phyloP scores from a whole-genome alignment of 2,113 vertebrate genomes.

The Atractosteus spatula region DNA sequence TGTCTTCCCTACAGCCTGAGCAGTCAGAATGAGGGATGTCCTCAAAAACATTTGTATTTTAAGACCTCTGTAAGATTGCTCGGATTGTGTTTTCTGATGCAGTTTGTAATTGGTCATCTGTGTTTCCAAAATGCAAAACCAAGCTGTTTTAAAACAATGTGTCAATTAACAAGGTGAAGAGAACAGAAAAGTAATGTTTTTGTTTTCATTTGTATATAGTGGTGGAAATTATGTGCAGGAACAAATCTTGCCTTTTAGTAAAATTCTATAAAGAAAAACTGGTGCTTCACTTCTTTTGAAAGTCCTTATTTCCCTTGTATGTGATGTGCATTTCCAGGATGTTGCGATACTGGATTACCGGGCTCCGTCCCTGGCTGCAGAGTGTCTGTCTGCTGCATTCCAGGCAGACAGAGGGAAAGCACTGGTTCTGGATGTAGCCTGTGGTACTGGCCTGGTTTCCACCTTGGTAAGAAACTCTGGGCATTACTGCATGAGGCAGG shows the following conservation, averaged over 20 bases:
- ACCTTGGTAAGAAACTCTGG: slow-evolving; percentile 61
- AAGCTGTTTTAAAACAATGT: no score
- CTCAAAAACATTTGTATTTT: no score
- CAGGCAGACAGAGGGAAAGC: slow-evolving; percentile 40
- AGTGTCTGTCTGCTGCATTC: slow-evolving; percentile 62
- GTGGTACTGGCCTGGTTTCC: slow-evolving; percentile 82
- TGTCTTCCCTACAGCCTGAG: no score
- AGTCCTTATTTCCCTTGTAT: background rate
- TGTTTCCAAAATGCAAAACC: no score
- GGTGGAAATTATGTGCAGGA: background rate
- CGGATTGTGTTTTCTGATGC: no score
- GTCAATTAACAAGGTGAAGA: no score
- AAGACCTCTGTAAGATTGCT: no score
- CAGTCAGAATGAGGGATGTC: no score
- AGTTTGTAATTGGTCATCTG: no score
- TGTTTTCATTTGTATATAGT: background rate
- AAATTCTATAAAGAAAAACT: no score
- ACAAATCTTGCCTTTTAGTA: no score
- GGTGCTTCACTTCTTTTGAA: background rate
- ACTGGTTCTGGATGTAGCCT: slow-evolving; percentile 80
- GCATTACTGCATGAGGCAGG: background rate
- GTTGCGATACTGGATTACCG: slow-evolving; percentile 71
- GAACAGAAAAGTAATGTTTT: no score
- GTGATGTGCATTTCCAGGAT: slow-evolving; percentile 59
- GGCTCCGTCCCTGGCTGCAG: slow-evolving; percentile 72